Conservation (phyloP, 2,797 vertebrate genomes). For the Phoeniculus purpureus region DNA sequence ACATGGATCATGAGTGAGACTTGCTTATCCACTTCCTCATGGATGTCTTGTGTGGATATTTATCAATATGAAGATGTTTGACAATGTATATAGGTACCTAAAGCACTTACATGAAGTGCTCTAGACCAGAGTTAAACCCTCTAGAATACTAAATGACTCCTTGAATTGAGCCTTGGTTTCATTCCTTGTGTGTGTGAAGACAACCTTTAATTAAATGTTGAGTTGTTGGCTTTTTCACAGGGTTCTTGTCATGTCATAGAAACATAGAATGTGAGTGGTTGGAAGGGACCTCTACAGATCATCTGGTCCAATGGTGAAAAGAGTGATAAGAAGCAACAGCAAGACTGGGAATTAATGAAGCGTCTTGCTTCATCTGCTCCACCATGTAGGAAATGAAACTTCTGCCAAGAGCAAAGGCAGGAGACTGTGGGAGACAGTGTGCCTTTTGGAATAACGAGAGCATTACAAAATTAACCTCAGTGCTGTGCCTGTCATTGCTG, state of each 20-base stretch:
- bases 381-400: background rate
- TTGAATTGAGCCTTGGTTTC: background rate
- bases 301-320: too few relatives aligned
- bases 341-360: background rate
- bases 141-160: background rate
- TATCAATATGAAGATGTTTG: background rate
- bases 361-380: background rate
- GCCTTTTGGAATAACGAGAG: background rate
- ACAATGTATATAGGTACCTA: background rate
- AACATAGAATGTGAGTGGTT: too few relatives aligned
- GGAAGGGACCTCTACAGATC: too few relatives aligned
- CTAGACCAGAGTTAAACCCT: background rate
- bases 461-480: background rate
- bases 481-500: background rate
- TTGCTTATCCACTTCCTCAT: background rate
- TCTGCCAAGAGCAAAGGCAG: slow-evolving; percentile 1
- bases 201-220: background rate
- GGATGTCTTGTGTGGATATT: background rate
- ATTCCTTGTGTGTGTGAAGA: background rate
- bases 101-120: background rate
- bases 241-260: background rate
- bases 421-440: background rate
- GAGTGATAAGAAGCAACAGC: background rate
- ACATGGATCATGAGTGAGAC: background rate
- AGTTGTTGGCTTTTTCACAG: too few relatives aligned